Evolutionary conservation across 2,113 vertebrate genomes (phyloP), one percentile per base, ranked within the genome.

Genomic region (Bucco capensis): DNA sequence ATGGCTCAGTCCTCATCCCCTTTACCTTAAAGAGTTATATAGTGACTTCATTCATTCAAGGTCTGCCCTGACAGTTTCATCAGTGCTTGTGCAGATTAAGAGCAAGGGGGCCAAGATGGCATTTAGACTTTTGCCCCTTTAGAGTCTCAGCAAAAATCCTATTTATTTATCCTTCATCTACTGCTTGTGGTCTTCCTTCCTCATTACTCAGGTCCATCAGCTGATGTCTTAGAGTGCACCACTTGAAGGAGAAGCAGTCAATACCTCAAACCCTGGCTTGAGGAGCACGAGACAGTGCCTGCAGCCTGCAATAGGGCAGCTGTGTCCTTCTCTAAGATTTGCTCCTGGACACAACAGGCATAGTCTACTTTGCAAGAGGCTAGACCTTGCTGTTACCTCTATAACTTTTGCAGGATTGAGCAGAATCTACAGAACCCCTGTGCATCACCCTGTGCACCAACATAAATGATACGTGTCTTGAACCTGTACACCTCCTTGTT

Each of bases 381-480:
- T 58, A 35, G 22, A 42, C 2, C 2, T 4, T 19, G 5, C 16
- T 21, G 35, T 38, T 65, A n/a, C 10, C 24, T 40, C 17, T 37
- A 22, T 5, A 70, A 19, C 4, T 70, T 74, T 8, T 74, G 35
- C 40, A 60, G 7, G 46, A 33, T 1, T 65, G 61, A 56, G 3
- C 3, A 42, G 17, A 49, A 56, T 2, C 4, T 51, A 19, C 2
- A 21, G 3, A 51, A 56, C 12, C 6, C 6, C 4, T 49, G 13
- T 42, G 33, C 12, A 60, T 44, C 14, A 73, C 6, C 7, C 12
- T 16, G 8, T 12, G 65, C 6, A 8, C 5, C 19, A 60, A 5
- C 3, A 0, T 0, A 81, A 73, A 46, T 5, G 9, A 3, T 21
- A 10, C 2, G 6, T 56, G 16, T 4, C 17, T 82, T 42, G 7